Evolutionary conservation across 1,140 invertebrate species (phyloP), one percentile per base, ranked within the genome.

Genomic region (Drosophila pseudoobscura): DNA sequence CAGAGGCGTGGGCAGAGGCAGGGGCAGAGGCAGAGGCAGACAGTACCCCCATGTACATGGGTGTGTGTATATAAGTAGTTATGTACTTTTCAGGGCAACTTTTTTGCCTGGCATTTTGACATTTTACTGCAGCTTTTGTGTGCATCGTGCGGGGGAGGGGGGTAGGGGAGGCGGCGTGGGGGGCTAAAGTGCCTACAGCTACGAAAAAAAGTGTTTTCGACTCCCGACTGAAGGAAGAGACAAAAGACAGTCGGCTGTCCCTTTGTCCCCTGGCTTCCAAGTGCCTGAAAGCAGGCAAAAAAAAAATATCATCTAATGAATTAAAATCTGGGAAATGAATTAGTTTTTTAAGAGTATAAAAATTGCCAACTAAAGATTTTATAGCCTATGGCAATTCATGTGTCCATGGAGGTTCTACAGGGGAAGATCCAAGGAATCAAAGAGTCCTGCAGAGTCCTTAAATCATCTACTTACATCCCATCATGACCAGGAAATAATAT

Each of bases 241-340:
- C 60, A 80, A 70, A 70, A 63, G 53, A 54, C 31, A 61, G 29
- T 50, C 35, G 52, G 20, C 20, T 20, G 20, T 20, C 20, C 35
- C 26, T 74, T 29, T 26, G 49, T 24, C n/a, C n/a, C 20, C 44
- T 56, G 17, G 45, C 49, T 41, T 44, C 29, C 35, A 51, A 43
- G 45, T 55, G 43, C 20, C 31, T 35, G 9, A 35, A 35, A 17
- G 56, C 22, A 29, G 15, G 17, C 50, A 35, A 49, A 41, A 74
- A 74, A 39, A 51, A 45, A 41, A 60, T 55, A 20, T 55, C 49
- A 61, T 58, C 65, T 70, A 80, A 79, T 78, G 78, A 78, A 79
- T 80, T 75, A 68, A 70, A 75, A 75, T 64, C 66, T 75, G 54
- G 31, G 9, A 68, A 78, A 66, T 78, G 70, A 69, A 66, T 70